A percentile compares a stretch with the other conserved stretches of the same genome.
Evolutionary conservation across 2,113 vertebrate genomes (phyloP).

Genomic region (Hydropotes inermis): DNA sequence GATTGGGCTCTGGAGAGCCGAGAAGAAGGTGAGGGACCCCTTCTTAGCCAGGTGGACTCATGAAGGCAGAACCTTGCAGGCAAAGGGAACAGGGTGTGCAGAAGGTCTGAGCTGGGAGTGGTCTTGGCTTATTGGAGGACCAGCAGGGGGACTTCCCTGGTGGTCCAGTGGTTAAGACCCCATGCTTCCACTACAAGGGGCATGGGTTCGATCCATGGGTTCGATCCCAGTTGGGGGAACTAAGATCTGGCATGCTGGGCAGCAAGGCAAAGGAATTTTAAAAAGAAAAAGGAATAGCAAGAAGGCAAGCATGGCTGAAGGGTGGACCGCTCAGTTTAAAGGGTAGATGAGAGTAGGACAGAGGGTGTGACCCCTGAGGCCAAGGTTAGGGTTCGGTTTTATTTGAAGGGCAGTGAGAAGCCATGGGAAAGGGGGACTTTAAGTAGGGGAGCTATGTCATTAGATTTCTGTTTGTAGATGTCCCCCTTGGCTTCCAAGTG

Average conservation of each 20-base stretch:
- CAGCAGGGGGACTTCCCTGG: neutral
- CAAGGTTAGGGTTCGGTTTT: neutral
- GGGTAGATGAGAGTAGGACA: neutral
- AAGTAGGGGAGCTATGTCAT: neutral
- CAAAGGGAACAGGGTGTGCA: neutral
- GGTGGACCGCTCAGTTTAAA: neutral
- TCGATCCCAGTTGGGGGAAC: neutral
- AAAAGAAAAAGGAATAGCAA: neutral
- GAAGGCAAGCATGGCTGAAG: neutral
- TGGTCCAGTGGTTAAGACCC: neutral
- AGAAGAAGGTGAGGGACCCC: neutral
- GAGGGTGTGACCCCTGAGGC: neutral
- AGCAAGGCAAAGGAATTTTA: neutral
- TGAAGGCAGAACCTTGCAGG: neutral
- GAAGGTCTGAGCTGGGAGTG: neutral
- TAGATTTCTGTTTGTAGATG: neutral
- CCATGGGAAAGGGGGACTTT: neutral
- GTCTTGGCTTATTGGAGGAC: neutral
- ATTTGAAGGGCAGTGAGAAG: neutral
- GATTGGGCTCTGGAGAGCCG: neutral
- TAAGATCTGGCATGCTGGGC: neutral
- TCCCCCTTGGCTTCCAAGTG: neutral
- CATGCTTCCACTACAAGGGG: neutral
- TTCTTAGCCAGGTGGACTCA: neutral
- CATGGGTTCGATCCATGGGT: neutral